Base-by-base conservation (phyloP, 1,140 invertebrate species). In the Rhyacophila brunnea region DNA sequence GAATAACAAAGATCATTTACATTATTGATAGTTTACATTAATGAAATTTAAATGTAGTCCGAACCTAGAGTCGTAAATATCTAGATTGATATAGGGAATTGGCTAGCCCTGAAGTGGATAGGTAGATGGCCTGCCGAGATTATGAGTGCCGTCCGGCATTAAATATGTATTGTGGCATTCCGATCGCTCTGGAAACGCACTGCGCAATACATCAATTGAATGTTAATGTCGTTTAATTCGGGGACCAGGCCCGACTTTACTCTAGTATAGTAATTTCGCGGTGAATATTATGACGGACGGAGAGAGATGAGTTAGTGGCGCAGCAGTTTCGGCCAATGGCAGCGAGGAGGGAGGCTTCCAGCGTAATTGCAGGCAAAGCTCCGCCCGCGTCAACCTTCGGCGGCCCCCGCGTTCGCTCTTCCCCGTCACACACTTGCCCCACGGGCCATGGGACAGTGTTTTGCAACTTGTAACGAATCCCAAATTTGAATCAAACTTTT, bases 221-320 rank as follows among this genome's bases (percentile, higher is more conserved):
- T 64, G 57, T 57, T 64, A 64, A 64, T 64, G 57, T 46, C 57
- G 52, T 52, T 59, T 64, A 64, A 64, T 64, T 64, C 48, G 42
- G 52, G 23, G 51, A 44, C 14, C 44, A 43, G 43, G 19, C 50
- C 48, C 23, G 38, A 34, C 53, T 56, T 54, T 56, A 47, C 53
- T 48, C 53, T 56, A 56, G 53, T 47, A 47, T 56, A 56, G 53
- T 53, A 58, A 63, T 63, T 63, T 63, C 52, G 61, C 55, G 46
- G 60, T 47, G 60, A 56, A 62, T 58, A 43, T 47, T 48, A 47
- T 56, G 35, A 47, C 18, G 1, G 42, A 32, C 53, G 52, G 6
- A 44, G 18, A 35, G 53, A 52, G 44, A 56, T 57, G 62, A 64
- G 47, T 49, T 55, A 55, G 59, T 43, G 52, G 48, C 35, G 35